phyloP scores from a whole-genome alignment of 1,140 invertebrate genomes.

The Lucilia cuprina region DNA sequence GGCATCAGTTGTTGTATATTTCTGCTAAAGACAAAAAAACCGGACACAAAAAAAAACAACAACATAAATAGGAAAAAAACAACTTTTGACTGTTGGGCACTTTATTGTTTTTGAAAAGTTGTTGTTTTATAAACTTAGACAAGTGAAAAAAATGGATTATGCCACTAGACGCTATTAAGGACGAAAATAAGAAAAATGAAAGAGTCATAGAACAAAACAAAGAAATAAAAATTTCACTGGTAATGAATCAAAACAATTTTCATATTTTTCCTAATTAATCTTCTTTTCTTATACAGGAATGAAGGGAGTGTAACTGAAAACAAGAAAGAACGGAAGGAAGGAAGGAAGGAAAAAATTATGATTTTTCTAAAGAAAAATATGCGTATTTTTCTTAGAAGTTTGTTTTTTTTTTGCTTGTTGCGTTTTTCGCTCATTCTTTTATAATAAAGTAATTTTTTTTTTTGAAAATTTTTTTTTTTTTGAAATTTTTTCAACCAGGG shows the following conservation, averaged over 20 bases:
- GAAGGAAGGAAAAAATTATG: conserved; percentile 11
- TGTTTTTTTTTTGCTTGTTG: not conserved
- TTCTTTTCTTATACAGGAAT: conserved; percentile 41
- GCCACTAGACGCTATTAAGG: conserved; percentile 21
- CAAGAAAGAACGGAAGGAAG: not conserved
- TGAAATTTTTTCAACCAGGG: not conserved
- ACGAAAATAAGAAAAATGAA: not conserved
- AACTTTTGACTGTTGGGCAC: not conserved
- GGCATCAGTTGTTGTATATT: conserved; percentile 12
- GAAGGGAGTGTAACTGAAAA: not conserved
- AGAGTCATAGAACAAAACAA: not conserved
- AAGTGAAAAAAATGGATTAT: conserved; percentile 32
- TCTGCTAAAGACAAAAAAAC: not conserved
- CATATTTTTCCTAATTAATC: conserved; percentile 58
- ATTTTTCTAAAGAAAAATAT: not conserved
- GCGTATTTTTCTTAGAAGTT: not conserved
- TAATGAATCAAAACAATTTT: conserved; percentile 51
- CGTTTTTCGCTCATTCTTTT: not conserved
- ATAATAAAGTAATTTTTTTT: not conserved
- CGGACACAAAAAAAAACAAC: not conserved
- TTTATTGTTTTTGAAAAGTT: conserved; percentile 28
- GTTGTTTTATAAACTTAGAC: conserved; percentile 1
- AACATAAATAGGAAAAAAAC: not conserved
- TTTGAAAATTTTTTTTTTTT: no score
- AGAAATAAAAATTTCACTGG: conserved; percentile 41